A percentile compares a stretch with the other conserved stretches of the same genome.
These are phyloP conservation scores for Resseliella maxima DNA, from an alignment of 2,888 invertebrate genomes.

Conservation along the genomic window DNA sequence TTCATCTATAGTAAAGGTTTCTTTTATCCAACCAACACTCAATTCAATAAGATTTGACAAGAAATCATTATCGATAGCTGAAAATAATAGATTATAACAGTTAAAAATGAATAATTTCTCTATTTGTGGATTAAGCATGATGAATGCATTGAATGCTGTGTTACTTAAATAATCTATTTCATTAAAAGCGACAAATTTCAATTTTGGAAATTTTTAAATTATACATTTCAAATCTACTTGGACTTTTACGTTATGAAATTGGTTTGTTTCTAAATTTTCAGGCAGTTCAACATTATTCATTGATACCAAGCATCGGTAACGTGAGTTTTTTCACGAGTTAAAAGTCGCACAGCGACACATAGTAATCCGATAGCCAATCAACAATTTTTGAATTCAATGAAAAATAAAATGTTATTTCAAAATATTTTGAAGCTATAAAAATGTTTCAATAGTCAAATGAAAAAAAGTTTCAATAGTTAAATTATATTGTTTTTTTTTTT, in stretches of 20 bases:
- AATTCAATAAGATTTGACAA: constrained; percentile 31
- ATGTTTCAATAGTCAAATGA: too few relatives aligned
- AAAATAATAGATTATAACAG: constrained; percentile 24
- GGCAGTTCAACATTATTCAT: constrained; percentile 45
- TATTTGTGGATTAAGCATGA: constrained; percentile 51
- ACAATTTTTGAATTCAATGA: too few relatives aligned
- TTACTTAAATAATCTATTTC: constrained; percentile 11
- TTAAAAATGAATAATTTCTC: background rate
- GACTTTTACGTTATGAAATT: constrained; percentile 34
- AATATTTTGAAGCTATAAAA: too few relatives aligned
- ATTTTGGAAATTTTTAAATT: constrained; percentile 36
- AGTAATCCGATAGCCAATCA: too few relatives aligned
- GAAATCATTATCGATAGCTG: constrained; percentile 34
- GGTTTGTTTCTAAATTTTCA: constrained; percentile 13
- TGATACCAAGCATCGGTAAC: too few relatives aligned
- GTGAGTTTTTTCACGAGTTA: too few relatives aligned
- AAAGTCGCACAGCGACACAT: too few relatives aligned
- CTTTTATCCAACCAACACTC: background rate
- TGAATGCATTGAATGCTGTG: constrained; percentile 39
- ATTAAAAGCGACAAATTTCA: constrained; percentile 17
- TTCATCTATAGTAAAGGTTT: background rate
- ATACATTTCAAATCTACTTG: constrained; percentile 41
- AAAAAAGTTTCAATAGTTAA: too few relatives aligned
- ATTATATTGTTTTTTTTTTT: too few relatives aligned
- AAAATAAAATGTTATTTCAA: too few relatives aligned